A percentile compares a stretch with the other conserved stretches of the same genome.
phyloP scores from a whole-genome alignment of 2,888 invertebrate genomes.

The Endomychus coccineus region DNA sequence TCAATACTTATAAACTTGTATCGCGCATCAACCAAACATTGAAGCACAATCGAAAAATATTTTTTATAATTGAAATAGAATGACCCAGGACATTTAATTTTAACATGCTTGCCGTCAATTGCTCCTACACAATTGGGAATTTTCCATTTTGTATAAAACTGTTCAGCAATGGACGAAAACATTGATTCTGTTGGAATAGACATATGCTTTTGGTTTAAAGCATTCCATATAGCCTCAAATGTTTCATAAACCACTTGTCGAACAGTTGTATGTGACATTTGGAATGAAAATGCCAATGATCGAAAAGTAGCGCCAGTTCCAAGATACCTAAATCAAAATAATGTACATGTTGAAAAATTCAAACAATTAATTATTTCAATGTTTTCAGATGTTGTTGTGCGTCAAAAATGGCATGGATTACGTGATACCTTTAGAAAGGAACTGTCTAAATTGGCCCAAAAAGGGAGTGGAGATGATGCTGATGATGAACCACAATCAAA shows the following conservation, averaged over 20 bases:
- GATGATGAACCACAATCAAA: constrained; percentile 3
- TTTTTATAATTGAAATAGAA: constrained; percentile 19
- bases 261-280: constrained; percentile 4
- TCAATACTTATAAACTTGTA: constrained; percentile 17
- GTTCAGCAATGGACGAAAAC: background rate
- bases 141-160: background rate
- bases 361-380: too few relatives aligned
- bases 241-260: constrained; percentile 4
- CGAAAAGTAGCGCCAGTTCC: constrained; percentile 3
- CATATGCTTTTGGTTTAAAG: constrained; percentile 3
- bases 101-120: too few relatives aligned
- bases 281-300: constrained; percentile 2
- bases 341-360: too few relatives aligned
- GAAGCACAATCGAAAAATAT: too few relatives aligned
- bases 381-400: too few relatives aligned
- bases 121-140: too few relatives aligned
- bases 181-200: constrained; percentile 1
- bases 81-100: constrained; percentile 19
- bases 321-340: constrained; percentile 4
- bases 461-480: background rate
- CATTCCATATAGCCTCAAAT: constrained; percentile 3
- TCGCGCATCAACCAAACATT: constrained; percentile 18
- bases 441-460: too few relatives aligned
- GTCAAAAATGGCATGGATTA: too few relatives aligned
- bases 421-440: too few relatives aligned